Percentiles rank a stretch among this genome's conserved stretches.
Evolutionary conservation across 2,797 vertebrate species (phyloP).

Genomic region (Anas capensis): DNA sequence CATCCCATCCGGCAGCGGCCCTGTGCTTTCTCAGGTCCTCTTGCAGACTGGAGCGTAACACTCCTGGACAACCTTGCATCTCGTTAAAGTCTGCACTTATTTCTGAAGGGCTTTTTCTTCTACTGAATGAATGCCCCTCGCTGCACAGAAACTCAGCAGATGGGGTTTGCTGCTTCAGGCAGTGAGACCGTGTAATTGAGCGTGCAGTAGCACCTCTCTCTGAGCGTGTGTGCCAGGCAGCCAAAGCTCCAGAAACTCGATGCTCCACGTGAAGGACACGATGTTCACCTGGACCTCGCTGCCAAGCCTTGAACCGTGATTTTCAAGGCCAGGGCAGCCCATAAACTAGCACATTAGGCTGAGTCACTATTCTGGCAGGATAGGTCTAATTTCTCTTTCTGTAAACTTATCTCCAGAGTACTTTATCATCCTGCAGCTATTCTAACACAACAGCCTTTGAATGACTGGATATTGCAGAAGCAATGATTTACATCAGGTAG

Average conservation of each 20-base stretch:
- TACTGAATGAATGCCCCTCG: background rate
- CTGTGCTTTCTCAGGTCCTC: accelerated
- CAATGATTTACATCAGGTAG: slow-evolving; percentile 40
- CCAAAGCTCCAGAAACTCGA: slow-evolving; percentile 12
- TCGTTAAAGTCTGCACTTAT: background rate
- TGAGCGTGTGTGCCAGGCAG: background rate
- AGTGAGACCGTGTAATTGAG: background rate
- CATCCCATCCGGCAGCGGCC: accelerated
- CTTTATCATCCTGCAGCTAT: slow-evolving; percentile 38
- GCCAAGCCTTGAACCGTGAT: slow-evolving; percentile 9
- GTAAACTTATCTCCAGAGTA: slow-evolving; percentile 37
- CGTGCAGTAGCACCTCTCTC: background rate
- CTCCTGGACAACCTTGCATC: background rate
- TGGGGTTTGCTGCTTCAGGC: background rate
- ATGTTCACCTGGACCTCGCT: slow-evolving; percentile 45
- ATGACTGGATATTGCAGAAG: background rate
- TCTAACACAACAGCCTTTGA: background rate
- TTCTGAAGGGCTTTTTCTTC: background rate
- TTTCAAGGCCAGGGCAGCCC: slow-evolving; percentile 10
- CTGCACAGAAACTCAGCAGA: background rate
- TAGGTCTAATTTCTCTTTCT: slow-evolving; percentile 16
- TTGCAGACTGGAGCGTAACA: accelerated
- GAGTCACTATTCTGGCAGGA: slow-evolving; percentile 64
- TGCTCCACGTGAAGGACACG: slow-evolving; percentile 40
- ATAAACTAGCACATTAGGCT: slow-evolving; percentile 50